A percentile compares a stretch with the other conserved stretches of the same genome.
phyloP scores from a whole-genome alignment of 2,113 vertebrate genomes.

The Notiomystis cincta region DNA sequence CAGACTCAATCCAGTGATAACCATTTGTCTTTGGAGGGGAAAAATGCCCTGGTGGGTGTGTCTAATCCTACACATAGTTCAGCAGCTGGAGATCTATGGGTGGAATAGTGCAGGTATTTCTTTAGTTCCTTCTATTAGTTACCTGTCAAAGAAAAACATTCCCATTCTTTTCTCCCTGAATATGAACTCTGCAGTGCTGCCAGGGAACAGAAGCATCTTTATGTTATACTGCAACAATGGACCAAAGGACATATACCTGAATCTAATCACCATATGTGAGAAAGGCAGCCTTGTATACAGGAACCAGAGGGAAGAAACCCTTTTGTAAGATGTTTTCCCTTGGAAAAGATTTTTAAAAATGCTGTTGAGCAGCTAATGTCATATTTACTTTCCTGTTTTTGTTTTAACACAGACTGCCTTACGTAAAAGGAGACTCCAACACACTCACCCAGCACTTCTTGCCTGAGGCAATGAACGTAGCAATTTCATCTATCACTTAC shows the following conservation, averaged over 20 bases:
- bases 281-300: neutral
- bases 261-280: neutral
- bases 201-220: neutral
- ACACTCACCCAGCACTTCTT: neutral
- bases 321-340: neutral
- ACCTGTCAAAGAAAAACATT: neutral
- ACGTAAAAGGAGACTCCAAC: neutral
- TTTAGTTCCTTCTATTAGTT: neutral
- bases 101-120: neutral
- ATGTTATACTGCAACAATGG: neutral
- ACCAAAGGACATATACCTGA: neutral
- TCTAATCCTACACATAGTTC: neutral
- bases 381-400: neutral
- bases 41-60: neutral
- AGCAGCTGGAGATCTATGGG: neutral
- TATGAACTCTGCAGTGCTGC: neutral
- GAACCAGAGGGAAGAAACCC: neutral
- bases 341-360: neutral
- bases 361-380: neutral
- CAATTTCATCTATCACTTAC: neutral
- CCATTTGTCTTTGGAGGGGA: neutral
- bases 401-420: neutral
- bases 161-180: neutral
- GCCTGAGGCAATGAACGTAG: neutral
- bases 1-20: neutral